Evolutionary conservation across 1,140 invertebrate genomes (phyloP).

Genomic region (Lycorma delicatula): DNA sequence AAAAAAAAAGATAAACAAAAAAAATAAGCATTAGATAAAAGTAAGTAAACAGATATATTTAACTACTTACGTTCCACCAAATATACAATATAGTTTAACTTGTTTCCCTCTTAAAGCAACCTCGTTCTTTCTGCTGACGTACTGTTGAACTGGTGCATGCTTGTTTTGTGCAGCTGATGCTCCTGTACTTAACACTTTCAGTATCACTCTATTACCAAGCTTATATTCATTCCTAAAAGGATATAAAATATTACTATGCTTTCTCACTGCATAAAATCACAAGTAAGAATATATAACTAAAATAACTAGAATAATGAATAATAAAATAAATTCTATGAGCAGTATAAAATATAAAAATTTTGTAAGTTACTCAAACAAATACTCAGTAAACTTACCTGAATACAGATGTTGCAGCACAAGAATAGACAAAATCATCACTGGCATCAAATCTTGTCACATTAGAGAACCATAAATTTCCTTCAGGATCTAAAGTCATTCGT

Average conservation of each 20-base stretch:
- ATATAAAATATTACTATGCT: no score
- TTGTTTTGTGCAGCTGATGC: conserved; percentile 66
- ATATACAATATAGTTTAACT: conserved; percentile 80
- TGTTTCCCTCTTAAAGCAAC: conserved; percentile 72
- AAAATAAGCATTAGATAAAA: conserved; percentile 1
- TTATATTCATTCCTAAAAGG: conserved; percentile 80
- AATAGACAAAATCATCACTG: conserved; percentile 73
- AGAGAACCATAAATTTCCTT: conserved; percentile 89
- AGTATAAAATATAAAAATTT: no score
- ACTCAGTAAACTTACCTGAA: conserved; percentile 48
- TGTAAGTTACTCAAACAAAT: not conserved
- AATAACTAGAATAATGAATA: no score
- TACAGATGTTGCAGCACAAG: conserved; percentile 77
- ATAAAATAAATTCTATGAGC: no score
- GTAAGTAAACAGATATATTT: conserved; percentile 26
- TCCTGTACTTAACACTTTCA: conserved; percentile 70
- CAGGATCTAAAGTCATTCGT: conserved; percentile 86
- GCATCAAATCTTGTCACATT: conserved; percentile 82
- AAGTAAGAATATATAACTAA: no score
- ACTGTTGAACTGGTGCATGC: conserved; percentile 66
- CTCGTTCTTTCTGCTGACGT: conserved; percentile 76
- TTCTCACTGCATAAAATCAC: no score
- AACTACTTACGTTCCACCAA: conserved; percentile 81
- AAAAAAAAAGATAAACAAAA: no score
- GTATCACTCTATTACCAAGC: conserved; percentile 69